phyloP scores from a whole-genome alignment of 2,113 vertebrate species.

The Hyla sarda region DNA sequence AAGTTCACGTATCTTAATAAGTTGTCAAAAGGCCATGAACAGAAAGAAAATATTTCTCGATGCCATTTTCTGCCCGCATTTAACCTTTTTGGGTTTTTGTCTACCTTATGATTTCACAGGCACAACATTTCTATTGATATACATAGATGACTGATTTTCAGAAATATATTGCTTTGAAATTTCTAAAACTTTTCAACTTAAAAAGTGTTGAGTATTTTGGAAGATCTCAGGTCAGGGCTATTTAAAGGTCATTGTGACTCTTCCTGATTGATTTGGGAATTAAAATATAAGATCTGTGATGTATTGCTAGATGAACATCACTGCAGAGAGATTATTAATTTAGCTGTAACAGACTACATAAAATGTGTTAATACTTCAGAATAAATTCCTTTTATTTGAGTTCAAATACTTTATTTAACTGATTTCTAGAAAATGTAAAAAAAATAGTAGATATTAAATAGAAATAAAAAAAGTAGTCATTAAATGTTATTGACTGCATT shows the following conservation, averaged over 20 bases:
- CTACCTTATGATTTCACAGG: neutral
- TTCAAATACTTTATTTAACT: neutral
- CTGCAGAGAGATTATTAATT: no score
- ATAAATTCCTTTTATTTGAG: neutral
- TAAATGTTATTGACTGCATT: neutral
- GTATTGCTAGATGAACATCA: neutral
- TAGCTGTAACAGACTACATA: neutral
- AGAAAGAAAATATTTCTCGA: neutral
- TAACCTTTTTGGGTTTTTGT: conserved; percentile 27
- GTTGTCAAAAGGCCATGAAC: conserved; percentile 28
- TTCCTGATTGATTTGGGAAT: neutral
- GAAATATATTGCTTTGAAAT: neutral
- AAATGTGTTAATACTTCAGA: neutral
- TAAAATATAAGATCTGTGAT: neutral
- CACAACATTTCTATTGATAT: conserved; percentile 1
- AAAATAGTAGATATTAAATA: neutral
- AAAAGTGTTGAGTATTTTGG: neutral
- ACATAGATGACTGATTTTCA: neutral
- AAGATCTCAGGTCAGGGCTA: neutral
- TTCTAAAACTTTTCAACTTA: neutral
- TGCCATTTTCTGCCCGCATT: conserved; percentile 26
- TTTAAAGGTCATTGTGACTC: neutral
- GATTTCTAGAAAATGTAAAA: neutral
- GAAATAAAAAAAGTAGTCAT: neutral
- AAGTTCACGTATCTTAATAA: conserved; percentile 37